Base-by-base conservation (phyloP, 2,888 invertebrate species). In the Philereme vetulata region DNA sequence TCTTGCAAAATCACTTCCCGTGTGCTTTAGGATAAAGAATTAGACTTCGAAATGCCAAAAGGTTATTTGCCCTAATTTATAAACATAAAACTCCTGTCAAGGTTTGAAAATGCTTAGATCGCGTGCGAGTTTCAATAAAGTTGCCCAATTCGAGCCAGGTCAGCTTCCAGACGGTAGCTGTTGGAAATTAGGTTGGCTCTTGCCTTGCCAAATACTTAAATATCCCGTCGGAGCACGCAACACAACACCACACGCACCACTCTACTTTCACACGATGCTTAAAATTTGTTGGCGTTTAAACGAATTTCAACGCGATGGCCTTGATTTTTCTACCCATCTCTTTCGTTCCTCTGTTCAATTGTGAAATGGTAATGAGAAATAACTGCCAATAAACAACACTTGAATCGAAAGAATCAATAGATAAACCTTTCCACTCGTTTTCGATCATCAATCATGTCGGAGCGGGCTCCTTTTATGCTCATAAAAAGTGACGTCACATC, bases 401-500 rank as follows among this genome's bases (percentile, higher is more conserved):
- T 66, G 76, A 81, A 80, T 82, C 73, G 75, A 82, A 77, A 77
- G 77, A 84, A 85, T 86, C 86, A 85, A 86, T 87, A 21, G 21
- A 21, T 21, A 85, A 83, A 80, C 78, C 71, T 75, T 76, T 73
- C 80, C 72, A 67, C 72, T 74, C 72, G 72, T 75, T 72, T 73
- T 65, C 75, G 73, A 76, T 81, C 83, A 84, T 84, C 81, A 78
- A 83, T 84, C 83, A 83, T 76, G 71, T 66, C 66, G 53, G 66
- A 70, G 72, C 72, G 52, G 75, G 75, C 74, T 78, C 77, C 77
- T 78, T 82, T 78, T 71, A 71, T 76, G 76, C 78, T 75, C 76
- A 81, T 82, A 89, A 90, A 89, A 88, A 88, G 75, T 81, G 85
- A 84, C 81, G 82, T 84, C 83, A 87, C 80, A 82, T 77, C 78